Conservation (phyloP, 2,888 invertebrate species). For the Eristalis intricaria region DNA sequence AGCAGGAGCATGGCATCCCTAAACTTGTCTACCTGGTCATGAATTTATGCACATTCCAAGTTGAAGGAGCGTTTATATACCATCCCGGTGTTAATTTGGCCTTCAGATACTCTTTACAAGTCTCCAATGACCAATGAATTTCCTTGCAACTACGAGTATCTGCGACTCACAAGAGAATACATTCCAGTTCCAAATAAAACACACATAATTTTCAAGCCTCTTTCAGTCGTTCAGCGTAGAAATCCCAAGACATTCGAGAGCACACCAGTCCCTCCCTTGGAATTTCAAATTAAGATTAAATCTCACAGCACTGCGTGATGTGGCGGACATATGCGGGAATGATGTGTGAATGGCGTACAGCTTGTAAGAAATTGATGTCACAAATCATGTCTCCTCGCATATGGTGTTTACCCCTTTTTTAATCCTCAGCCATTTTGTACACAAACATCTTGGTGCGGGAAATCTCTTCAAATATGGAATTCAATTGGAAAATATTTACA, state of each 20-base stretch:
- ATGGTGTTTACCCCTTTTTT: not conserved
- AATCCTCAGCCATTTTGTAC: not conserved
- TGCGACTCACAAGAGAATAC: not conserved
- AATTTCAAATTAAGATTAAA: not conserved
- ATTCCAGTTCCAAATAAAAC: not conserved
- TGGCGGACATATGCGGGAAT: not conserved
- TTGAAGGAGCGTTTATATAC: not conserved
- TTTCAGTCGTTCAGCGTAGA: not conserved
- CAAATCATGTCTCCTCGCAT: not conserved
- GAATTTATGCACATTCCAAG: not conserved
- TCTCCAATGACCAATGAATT: not conserved
- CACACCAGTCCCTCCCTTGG: not conserved
- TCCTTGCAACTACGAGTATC: not conserved
- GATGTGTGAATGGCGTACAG: not conserved
- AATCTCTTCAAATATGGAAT: not conserved
- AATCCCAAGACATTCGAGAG: not conserved
- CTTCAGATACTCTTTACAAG: not conserved
- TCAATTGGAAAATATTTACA: not conserved
- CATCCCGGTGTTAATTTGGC: no score
- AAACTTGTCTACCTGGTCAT: not conserved
- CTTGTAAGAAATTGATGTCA: not conserved
- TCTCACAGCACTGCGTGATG: not conserved
- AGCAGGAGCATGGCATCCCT: no score
- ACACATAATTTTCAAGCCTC: not conserved
- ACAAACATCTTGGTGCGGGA: not conserved